Conservation (phyloP, 37 sponge, comb jelly and placozoan species). For the Chondrilla cf. caribensis region DNA sequence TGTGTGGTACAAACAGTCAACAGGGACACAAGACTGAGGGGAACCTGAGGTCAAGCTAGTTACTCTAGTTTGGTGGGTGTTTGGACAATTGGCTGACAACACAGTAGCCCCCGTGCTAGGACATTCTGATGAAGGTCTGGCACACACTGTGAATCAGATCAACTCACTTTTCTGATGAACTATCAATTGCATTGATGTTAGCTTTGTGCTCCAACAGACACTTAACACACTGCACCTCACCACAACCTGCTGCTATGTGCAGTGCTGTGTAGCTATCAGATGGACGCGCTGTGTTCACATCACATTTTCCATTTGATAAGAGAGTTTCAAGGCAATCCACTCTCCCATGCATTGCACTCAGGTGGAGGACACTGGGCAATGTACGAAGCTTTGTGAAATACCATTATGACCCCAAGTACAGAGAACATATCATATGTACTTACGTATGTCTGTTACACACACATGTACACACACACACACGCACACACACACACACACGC, state of each 20-base stretch:
- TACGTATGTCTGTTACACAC: neutral
- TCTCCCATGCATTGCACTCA: conserved; percentile 3
- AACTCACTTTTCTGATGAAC: neutral
- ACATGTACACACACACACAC: neutral
- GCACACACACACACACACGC: neutral
- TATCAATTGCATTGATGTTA: neutral
- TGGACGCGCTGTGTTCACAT: neutral
- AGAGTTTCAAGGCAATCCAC: neutral
- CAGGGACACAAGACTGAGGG: neutral
- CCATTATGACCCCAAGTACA: neutral
- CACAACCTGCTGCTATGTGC: neutral
- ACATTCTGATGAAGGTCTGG: no score
- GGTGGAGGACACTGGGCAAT: neutral
- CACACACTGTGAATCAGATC: no score
- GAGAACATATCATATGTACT: neutral
- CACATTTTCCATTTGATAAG: neutral
- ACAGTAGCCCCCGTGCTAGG: no score
- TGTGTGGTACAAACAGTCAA: neutral
- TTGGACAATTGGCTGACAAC: no score
- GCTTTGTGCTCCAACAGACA: neutral
- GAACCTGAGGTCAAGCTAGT: neutral
- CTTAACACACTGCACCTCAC: neutral
- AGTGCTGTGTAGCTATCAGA: neutral
- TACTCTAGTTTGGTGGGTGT: no score
- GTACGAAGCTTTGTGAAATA: neutral